Conservation (phyloP, 2,113 vertebrate species). For the Eudorcas thomsonii region DNA sequence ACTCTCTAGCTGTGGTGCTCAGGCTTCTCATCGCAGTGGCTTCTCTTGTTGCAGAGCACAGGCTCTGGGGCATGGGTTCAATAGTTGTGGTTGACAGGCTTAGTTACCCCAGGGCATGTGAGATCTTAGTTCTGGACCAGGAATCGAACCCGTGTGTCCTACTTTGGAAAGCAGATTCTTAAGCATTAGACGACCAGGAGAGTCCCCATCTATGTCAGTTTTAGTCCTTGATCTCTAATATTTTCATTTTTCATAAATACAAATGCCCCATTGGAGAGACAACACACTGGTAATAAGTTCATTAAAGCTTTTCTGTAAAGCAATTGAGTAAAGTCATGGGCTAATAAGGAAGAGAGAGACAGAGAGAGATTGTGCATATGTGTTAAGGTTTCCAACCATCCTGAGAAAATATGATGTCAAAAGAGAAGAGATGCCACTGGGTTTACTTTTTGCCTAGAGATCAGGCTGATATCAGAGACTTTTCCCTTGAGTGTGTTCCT, state of each 20-base stretch:
- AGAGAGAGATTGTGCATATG: neutral
- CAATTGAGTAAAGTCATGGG: neutral
- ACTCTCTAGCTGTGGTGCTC: neutral
- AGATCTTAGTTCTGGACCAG: neutral
- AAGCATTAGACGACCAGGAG: neutral
- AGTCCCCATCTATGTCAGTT: neutral
- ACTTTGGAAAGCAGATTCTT: neutral
- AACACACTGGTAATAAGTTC: neutral
- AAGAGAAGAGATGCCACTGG: neutral
- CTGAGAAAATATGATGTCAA: neutral
- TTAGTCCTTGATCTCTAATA: neutral
- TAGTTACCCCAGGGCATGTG: neutral
- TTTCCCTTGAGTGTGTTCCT: neutral
- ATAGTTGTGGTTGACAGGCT: neutral
- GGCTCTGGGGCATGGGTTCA: neutral
- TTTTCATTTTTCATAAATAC: neutral
- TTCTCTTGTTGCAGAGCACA: neutral
- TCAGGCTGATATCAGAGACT: neutral
- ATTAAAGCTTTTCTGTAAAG: neutral
- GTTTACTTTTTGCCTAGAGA: neutral
- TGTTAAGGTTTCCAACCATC: neutral
- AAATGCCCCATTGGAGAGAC: neutral
- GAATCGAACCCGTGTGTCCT: neutral
- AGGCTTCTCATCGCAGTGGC: neutral
- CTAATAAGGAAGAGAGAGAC: neutral